Evolutionary conservation across 2,797 vertebrate genomes (phyloP), one percentile per base, ranked within the genome.

Genomic region (Hippopotamyrus pictus): DNA sequence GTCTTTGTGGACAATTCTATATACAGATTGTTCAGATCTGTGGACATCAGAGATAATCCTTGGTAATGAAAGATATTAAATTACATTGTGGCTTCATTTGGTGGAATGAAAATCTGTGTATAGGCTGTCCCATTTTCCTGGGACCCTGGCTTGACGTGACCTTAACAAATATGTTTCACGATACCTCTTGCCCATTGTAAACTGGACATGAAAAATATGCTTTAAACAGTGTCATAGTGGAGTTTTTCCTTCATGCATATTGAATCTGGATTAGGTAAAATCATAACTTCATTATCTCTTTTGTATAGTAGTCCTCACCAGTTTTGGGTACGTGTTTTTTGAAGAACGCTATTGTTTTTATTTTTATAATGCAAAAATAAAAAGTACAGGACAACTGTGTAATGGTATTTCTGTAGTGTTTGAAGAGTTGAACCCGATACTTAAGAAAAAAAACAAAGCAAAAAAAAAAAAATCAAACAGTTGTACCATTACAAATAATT

Each of bases 321-420:
- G 48, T 6, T 85, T 65, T 65, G 19, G 53, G 25, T 89, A 84
- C 3, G 87, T 88, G 76, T 88, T 84, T 82, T 54, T 57, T 19
- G 17, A 83, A 12, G 73, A 62, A 84, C 19, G 79, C 25, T 37
- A 41, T 87, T 59, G 76, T 89, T 89, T 85, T 65, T 86, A 73
- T 86, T 87, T 89, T 65, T 73, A 54, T 87, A 89, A 87, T 87
- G 62, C 54, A 50, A 85, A 54, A 82, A 89, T 89, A 50, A 85
- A 86, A 85, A 29, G 25, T 29, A 41, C 6, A 69, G 25, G 14
- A n/a, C 51, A 51, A 69, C n/a, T 14, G 44, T n/a, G 25, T 87
- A 19, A 54, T 54, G 50, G 46, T 50, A 86, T 54, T 53, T 57
- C 17, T 57, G 51, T 57, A 59, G 29, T 54, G 17, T 59, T 44